Percentiles rank a stretch among this genome's conserved stretches.
Evolutionary conservation across 2,113 vertebrate genomes (phyloP).

Genomic region (Rallus limicola): DNA sequence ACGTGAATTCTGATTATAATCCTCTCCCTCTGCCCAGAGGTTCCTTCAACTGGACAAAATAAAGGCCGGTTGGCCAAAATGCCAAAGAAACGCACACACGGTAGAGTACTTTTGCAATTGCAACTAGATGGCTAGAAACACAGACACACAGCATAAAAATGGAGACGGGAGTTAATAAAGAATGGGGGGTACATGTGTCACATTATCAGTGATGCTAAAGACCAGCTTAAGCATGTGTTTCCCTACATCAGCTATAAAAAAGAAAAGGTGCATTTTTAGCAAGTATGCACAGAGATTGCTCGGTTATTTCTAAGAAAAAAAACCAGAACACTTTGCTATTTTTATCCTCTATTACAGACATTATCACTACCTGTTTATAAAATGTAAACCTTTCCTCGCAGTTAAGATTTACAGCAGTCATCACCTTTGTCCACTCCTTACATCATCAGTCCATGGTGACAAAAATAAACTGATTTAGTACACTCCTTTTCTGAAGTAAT

Average conservation of each 20-base stretch:
- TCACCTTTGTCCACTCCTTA: slow-evolving; percentile 67
- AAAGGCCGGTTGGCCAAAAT: slow-evolving; percentile 58
- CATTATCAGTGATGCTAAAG: slow-evolving; percentile 87
- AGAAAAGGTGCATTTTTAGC: slow-evolving; percentile 76
- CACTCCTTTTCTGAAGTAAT: slow-evolving; percentile 57
- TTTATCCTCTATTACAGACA: slow-evolving; percentile 74
- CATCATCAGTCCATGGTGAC: slow-evolving; percentile 62
- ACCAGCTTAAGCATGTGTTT: slow-evolving; percentile 90
- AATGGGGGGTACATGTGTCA: slow-evolving; percentile 52
- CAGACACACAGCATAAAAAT: slow-evolving; percentile 69
- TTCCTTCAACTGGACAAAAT: slow-evolving; percentile 38
- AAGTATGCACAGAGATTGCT: slow-evolving; percentile 76
- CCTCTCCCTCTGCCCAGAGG: neutral
- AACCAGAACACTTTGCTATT: slow-evolving; percentile 59
- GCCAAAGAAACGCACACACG: slow-evolving; percentile 45
- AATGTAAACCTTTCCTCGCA: slow-evolving; percentile 70
- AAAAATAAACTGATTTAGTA: slow-evolving; percentile 80
- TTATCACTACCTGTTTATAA: slow-evolving; percentile 73
- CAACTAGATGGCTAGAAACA: slow-evolving; percentile 71
- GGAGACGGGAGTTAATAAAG: slow-evolving; percentile 74
- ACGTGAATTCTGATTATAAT: slow-evolving; percentile 16
- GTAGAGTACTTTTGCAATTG: slow-evolving; percentile 65
- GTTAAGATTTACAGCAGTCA: slow-evolving; percentile 72
- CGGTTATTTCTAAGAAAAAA: slow-evolving; percentile 63
- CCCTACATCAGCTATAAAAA: slow-evolving; percentile 72